Conservation (phyloP, 2,797 vertebrate species). For the Anabas testudineus region DNA sequence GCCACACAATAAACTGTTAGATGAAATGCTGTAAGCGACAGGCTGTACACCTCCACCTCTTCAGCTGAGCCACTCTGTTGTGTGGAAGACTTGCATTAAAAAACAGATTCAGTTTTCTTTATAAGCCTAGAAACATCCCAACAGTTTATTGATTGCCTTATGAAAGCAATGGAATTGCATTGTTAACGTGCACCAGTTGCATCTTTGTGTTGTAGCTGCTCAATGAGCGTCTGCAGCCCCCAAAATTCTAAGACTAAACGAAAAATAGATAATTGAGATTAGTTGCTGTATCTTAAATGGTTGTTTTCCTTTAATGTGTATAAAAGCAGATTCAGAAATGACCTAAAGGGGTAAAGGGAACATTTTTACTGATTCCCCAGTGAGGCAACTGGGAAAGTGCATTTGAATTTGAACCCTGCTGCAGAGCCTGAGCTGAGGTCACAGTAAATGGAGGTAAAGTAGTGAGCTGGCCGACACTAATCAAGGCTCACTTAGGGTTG, state of each 20-base stretch:
- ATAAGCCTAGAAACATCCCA: neutral
- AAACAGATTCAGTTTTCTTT: neutral
- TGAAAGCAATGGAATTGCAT: too few relatives aligned
- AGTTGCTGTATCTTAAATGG: too few relatives aligned
- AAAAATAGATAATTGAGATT: neutral
- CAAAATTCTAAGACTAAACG: neutral
- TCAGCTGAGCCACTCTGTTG: neutral
- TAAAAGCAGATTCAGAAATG: neutral
- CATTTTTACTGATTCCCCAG: conserved; percentile 10
- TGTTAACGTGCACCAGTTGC: neutral
- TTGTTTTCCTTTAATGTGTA: conserved; percentile 9
- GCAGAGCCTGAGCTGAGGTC: conserved; percentile 30
- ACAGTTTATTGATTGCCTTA: too few relatives aligned
- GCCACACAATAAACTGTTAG: neutral
- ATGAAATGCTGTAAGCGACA: neutral
- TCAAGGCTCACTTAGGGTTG: conserved; percentile 44
- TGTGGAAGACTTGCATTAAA: too few relatives aligned
- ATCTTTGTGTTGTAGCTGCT: neutral
- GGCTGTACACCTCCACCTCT: neutral
- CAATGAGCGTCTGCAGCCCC: too few relatives aligned
- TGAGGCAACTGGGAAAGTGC: neutral
- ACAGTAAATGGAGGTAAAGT: conserved; percentile 49
- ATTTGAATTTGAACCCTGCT: conserved; percentile 12
- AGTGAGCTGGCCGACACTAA: conserved; percentile 35
- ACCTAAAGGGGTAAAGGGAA: conserved; percentile 1